phyloP scores from a whole-genome alignment of 2,888 invertebrate species.

The Tenthredo notha region DNA sequence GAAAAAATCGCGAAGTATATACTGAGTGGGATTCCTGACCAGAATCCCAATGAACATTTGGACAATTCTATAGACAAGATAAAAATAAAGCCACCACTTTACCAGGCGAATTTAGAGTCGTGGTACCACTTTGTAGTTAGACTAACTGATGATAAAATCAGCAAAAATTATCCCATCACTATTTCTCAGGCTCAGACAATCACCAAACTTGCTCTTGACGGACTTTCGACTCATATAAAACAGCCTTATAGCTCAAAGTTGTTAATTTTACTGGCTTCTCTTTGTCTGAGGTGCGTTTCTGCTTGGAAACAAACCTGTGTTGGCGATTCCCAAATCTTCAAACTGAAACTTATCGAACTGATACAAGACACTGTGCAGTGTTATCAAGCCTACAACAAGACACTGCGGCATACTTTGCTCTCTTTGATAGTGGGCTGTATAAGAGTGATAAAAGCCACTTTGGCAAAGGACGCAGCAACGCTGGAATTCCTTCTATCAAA shows the following conservation, averaged over 20 bases:
- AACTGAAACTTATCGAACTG: conserved; percentile 67
- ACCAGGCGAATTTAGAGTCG: conserved; percentile 74
- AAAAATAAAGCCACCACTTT: conserved; percentile 65
- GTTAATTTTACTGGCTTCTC: conserved; percentile 71
- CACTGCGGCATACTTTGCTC: conserved; percentile 71
- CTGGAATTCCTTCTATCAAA: conserved; percentile 73
- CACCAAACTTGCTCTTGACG: conserved; percentile 69
- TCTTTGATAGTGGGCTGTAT: conserved; percentile 72
- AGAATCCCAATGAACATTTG: conserved; percentile 26
- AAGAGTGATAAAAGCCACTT: conserved; percentile 69
- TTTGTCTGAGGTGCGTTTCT: conserved; percentile 72
- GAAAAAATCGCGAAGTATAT: conserved; percentile 70
- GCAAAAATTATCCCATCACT: conserved; percentile 65
- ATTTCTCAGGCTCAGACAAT: conserved; percentile 68
- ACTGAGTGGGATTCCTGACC: conserved; percentile 61
- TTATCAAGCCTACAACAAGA: conserved; percentile 71
- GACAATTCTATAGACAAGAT: conserved; percentile 36
- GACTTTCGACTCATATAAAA: conserved; percentile 68
- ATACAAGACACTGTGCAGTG: conserved; percentile 72
- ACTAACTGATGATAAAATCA: conserved; percentile 73
- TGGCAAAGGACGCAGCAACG: conserved; percentile 68
- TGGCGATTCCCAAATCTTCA: conserved; percentile 64
- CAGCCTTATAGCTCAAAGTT: conserved; percentile 67
- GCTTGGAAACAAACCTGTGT: conserved; percentile 72
- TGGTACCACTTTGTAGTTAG: conserved; percentile 76